Conservation (phyloP, 2,113 vertebrate species). For the Pimephales promelas region DNA sequence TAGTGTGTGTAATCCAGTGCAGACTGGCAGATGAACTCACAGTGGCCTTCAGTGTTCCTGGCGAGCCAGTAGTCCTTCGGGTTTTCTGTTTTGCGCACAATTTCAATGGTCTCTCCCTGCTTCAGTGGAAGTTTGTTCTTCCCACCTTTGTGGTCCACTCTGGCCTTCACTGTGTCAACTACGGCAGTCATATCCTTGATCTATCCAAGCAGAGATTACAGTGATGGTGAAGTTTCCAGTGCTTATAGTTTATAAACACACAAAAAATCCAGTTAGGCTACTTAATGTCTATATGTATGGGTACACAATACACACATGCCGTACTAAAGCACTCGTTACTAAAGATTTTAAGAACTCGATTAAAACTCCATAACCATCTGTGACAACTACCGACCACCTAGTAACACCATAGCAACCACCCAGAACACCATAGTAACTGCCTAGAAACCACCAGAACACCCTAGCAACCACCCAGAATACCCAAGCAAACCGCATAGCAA, state of each 20-base stretch:
- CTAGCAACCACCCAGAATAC: too few species aligned
- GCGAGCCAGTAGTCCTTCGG: constrained; percentile 84
- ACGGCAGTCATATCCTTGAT: constrained; percentile 74
- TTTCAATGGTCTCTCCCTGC: constrained; percentile 79
- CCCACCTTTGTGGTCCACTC: constrained; percentile 76
- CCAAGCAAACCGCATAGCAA: too few species aligned
- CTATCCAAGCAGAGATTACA: constrained; percentile 55
- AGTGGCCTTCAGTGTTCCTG: constrained; percentile 73
- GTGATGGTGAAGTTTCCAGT: neutral
- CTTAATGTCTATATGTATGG: too few species aligned
- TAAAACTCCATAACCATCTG: too few species aligned
- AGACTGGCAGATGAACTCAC: constrained; percentile 64
- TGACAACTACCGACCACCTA: too few species aligned
- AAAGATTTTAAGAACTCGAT: too few species aligned
- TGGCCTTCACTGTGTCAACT: constrained; percentile 74
- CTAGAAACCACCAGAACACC: too few species aligned
- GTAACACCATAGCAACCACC: too few species aligned
- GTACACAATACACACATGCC: too few species aligned
- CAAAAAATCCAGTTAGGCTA: too few species aligned
- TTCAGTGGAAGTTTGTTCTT: constrained; percentile 79
- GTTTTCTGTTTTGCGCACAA: constrained; percentile 80
- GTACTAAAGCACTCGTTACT: too few species aligned
- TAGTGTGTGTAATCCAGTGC: neutral
- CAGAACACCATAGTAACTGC: too few species aligned
- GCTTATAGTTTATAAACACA: neutral